Evolutionary conservation across 1,140 invertebrate species (phyloP), one percentile per base, ranked within the genome.

Genomic region (Papilio helenus): DNA sequence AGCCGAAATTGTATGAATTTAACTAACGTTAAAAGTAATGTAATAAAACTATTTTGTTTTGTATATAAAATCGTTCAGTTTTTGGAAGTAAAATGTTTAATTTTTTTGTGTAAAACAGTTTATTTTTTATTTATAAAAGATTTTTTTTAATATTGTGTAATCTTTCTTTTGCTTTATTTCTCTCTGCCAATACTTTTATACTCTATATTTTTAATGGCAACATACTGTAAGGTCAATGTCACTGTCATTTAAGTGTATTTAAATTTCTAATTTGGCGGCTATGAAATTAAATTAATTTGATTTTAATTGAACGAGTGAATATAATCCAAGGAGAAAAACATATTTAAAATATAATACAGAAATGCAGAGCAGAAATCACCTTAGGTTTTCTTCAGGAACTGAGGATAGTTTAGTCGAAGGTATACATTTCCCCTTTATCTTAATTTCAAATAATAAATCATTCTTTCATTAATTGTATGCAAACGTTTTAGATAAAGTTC

Each of bases 321-420:
- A 20, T 55, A 55, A n/a, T 55, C 51, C 8, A 55, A 20, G n/a
- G 4, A 55, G 51, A 55, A 20, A 55, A n/a, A 55, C 18, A 55
- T 20, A 20, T 55, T 55, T 20, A 20, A 55, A 55, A 20, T 8
- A 55, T 26, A 12, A 61, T 26, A 68, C 26, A 68, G 16, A 34
- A 34, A 68, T 72, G 71, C 18, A 20, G 16, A 44, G 72, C 20
- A 44, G 72, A 49, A 26, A 49, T 74, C 20, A 39, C 16, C 3
- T 74, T 29, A 23, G 72, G 20, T 74, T 74, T 49, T 49, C 23
- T 29, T 44, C 76, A 77, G 51, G 39, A 77, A 42, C 34, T 65
- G 76, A 77, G 16, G 76, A 77, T 23, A 34, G 18, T 39, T 44
- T 44, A 20, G 39, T 65, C 42, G 58, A 77, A 23, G 76, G 76